Percentiles rank a stretch among this genome's conserved stretches.
Evolutionary conservation across 1,140 invertebrate genomes (phyloP).

Genomic region (Steinernema khuongi): DNA sequence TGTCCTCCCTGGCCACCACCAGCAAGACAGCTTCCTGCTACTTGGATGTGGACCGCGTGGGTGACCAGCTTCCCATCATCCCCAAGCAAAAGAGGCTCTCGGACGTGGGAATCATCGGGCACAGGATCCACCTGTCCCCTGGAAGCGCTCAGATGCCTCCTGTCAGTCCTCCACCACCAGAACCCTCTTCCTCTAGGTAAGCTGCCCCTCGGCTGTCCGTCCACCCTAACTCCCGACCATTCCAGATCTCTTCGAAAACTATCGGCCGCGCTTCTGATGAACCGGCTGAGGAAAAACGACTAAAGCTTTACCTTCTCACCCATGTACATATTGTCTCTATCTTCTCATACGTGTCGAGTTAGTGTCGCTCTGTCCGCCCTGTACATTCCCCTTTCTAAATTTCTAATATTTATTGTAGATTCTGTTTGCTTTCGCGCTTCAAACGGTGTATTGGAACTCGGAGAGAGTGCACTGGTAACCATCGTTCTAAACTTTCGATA

Average conservation of each 20-base stretch:
- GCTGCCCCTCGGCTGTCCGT: not conserved
- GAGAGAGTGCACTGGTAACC: too few relatives aligned
- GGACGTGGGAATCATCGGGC: not conserved
- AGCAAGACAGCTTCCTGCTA: slow-evolving; percentile 8
- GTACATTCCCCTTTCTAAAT: not conserved
- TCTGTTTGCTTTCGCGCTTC: too few relatives aligned
- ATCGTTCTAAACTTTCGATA: too few relatives aligned
- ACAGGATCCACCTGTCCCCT: not conserved
- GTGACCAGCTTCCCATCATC: not conserved
- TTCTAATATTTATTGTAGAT: slow-evolving; percentile 2
- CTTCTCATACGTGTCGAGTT: slow-evolving; percentile 13
- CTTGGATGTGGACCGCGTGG: not conserved
- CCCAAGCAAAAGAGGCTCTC: not conserved
- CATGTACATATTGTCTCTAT: not conserved
- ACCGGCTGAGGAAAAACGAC: not conserved
- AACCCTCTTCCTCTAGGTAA: not conserved
- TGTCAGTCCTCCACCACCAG: not conserved
- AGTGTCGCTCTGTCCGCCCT: slow-evolving; percentile 6
- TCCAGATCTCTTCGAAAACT: slow-evolving; percentile 3
- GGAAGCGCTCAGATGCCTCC: not conserved
- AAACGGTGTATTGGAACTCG: too few relatives aligned
- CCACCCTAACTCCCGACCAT: not conserved
- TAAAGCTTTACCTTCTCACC: not conserved
- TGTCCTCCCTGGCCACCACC: not conserved
- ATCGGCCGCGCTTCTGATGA: not conserved